Evolutionary conservation across 2,888 invertebrate genomes (phyloP).

Genomic region (Lumbricus terrestris): DNA sequence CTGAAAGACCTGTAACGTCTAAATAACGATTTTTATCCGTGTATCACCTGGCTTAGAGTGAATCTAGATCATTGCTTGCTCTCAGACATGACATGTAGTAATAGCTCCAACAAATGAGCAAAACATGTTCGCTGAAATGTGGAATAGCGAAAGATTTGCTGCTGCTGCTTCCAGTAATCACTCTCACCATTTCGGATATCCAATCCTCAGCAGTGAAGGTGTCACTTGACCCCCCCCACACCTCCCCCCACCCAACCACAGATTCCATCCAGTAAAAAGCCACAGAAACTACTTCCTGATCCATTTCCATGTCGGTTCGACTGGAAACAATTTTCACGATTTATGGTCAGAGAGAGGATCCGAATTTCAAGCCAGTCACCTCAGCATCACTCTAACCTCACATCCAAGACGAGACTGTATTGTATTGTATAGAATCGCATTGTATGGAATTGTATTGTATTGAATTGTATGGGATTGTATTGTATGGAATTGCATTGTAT

Average conservation of each 20-base stretch:
- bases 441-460: no score
- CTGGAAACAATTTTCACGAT: background rate
- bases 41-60: background rate
- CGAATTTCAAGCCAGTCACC: background rate
- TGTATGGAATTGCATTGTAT: no score
- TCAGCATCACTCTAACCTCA: background rate
- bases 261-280: background rate
- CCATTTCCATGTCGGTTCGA: background rate
- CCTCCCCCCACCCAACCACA: no score
- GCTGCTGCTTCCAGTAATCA: background rate
- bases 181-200: background rate
- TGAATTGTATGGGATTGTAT: no score
- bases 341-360: background rate
- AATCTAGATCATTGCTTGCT: background rate
- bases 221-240: background rate
- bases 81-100: background rate
- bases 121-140: background rate
- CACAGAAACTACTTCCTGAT: background rate
- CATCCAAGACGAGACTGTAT: background rate
- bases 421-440: no score
- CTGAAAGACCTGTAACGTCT: background rate
- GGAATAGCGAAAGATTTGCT: background rate
- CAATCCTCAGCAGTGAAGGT: background rate
- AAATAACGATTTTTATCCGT: background rate
- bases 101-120: background rate